A percentile compares a stretch with the other conserved stretches of the same genome.
Evolutionary conservation across 2,888 invertebrate genomes (phyloP).

Genomic region (Pocota personata): DNA sequence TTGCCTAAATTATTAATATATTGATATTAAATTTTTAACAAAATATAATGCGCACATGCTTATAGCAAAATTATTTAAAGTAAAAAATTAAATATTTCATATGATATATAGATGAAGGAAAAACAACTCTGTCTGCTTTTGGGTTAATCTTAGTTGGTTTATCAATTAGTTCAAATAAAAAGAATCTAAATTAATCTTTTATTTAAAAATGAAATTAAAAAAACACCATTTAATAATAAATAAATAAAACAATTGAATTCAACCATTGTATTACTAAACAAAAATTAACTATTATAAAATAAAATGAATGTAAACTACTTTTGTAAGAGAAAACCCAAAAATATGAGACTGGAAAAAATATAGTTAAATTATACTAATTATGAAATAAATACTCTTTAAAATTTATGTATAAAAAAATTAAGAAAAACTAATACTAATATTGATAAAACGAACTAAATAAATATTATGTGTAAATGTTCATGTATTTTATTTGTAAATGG

Average conservation of each 20-base stretch:
- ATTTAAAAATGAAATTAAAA: slow-evolving; percentile 52
- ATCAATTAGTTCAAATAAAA: slow-evolving; percentile 64
- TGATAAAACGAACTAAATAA: slow-evolving; percentile 63
- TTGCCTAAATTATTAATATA: slow-evolving; percentile 59
- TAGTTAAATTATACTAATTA: slow-evolving; percentile 74
- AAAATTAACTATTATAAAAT: slow-evolving; percentile 63
- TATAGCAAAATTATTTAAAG: slow-evolving; percentile 69
- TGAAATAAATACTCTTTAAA: slow-evolving; percentile 68
- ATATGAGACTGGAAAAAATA: slow-evolving; percentile 75
- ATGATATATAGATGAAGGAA: slow-evolving; percentile 48
- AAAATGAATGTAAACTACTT: slow-evolving; percentile 73
- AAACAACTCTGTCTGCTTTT: slow-evolving; percentile 54
- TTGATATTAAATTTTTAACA: slow-evolving; percentile 54
- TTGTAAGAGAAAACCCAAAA: slow-evolving; percentile 73
- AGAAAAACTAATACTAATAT: slow-evolving; percentile 41
- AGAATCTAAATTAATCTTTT: slow-evolving; percentile 38
- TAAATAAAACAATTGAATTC: slow-evolving; percentile 55
- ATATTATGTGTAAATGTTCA: slow-evolving; percentile 72
- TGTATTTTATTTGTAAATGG: slow-evolving; percentile 67
- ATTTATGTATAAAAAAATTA: slow-evolving; percentile 64
- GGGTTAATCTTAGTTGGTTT: slow-evolving; percentile 72
- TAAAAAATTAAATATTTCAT: slow-evolving; percentile 45
- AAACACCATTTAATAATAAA: slow-evolving; percentile 41
- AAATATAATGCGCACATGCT: slow-evolving; percentile 71
- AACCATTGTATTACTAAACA: slow-evolving; percentile 63